Evolutionary conservation across 2,888 invertebrate genomes (phyloP).

Genomic region (Idaea biselata): DNA sequence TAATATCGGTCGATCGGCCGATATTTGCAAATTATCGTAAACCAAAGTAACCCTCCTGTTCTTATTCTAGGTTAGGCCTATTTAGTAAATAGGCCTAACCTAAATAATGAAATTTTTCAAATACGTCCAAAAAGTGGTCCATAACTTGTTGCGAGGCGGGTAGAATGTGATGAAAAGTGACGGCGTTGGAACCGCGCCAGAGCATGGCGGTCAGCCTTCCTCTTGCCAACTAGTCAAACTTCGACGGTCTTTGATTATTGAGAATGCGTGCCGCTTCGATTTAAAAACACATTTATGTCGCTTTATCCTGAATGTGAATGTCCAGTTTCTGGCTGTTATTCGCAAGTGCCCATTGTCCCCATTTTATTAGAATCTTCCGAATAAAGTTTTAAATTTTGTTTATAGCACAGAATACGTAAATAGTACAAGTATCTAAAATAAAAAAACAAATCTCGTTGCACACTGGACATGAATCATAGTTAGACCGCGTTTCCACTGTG

Average conservation of each 20-base stretch:
- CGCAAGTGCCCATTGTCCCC: not conserved
- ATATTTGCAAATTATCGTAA: too few species aligned
- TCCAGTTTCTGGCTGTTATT: not conserved
- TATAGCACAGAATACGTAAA: not conserved
- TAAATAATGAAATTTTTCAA: conserved; percentile 14
- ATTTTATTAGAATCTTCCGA: not conserved
- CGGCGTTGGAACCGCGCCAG: conserved; percentile 54
- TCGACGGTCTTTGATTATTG: conserved; percentile 39
- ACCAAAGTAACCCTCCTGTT: too few species aligned
- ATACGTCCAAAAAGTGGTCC: conserved; percentile 39
- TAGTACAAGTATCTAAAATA: too few species aligned
- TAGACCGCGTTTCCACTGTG: too few species aligned
- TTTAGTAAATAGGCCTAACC: too few species aligned
- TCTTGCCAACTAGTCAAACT: conserved; percentile 44
- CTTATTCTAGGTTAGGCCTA: too few species aligned
- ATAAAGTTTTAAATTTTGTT: not conserved
- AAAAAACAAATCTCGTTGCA: too few species aligned
- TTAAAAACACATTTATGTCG: conserved; percentile 7
- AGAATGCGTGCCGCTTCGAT: conserved; percentile 18
- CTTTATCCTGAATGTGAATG: not conserved
- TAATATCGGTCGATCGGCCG: too few species aligned
- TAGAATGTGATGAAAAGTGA: conserved; percentile 51
- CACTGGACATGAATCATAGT: too few species aligned
- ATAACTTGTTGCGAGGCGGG: conserved; percentile 61
- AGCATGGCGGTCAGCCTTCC: conserved; percentile 40